phyloP scores from a whole-genome alignment of 2,797 vertebrate genomes.

The Darevskia nairensis region DNA sequence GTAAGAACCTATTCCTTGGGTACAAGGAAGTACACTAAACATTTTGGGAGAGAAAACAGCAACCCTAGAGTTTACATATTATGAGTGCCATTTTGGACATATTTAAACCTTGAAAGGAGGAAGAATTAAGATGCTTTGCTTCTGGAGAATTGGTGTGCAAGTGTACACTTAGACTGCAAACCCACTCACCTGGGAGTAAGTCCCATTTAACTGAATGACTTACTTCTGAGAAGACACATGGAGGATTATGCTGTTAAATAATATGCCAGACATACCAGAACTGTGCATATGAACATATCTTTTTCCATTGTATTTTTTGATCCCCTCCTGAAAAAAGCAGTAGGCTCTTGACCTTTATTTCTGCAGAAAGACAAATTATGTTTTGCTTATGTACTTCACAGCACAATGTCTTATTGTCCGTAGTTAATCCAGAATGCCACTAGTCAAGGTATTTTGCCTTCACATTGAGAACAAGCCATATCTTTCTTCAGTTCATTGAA shows the following conservation, averaged over 20 bases:
- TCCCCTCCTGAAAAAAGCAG: background rate
- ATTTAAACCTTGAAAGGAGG: too few relatives aligned
- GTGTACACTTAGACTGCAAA: background rate
- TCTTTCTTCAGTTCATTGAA: constrained; percentile 36
- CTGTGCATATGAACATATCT: background rate
- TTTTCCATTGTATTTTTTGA: background rate
- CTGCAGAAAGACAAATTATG: constrained; percentile 33
- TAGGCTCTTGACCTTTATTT: constrained; percentile 41
- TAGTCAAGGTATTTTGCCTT: constrained; percentile 19
- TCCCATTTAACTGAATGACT: background rate
- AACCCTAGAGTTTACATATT: too few relatives aligned
- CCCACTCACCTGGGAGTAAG: background rate
- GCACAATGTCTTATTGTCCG: constrained; percentile 38
- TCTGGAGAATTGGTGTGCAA: background rate
- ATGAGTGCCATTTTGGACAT: too few relatives aligned
- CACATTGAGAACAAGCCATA: constrained; percentile 27
- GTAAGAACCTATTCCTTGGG: too few relatives aligned
- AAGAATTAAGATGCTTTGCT: background rate
- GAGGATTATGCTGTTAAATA: background rate
- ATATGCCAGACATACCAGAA: background rate
- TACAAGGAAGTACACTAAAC: too few relatives aligned
- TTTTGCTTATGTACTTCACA: constrained; percentile 43
- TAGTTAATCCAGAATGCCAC: constrained; percentile 35
- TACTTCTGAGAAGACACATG: background rate
- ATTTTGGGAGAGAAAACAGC: too few relatives aligned